A percentile compares a stretch with the other conserved stretches of the same genome.
phyloP scores from a whole-genome alignment of 2,888 invertebrate species.

The Andrena trimmerana region DNA sequence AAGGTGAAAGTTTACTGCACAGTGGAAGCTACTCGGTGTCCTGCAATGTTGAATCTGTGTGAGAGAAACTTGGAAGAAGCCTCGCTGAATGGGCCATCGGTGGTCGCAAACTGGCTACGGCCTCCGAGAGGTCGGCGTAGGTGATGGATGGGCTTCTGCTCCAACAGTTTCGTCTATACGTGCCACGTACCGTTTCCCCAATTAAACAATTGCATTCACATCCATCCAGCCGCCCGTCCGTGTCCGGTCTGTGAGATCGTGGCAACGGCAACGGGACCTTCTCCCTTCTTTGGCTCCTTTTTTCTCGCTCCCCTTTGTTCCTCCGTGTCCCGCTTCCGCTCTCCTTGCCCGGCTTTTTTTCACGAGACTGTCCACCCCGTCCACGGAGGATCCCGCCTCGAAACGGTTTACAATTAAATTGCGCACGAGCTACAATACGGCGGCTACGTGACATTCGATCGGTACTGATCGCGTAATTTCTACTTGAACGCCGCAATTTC shows the following conservation, averaged over 20 bases:
- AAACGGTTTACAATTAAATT: constrained; percentile 55
- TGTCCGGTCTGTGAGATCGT: constrained; percentile 45
- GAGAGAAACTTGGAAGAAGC: constrained; percentile 46
- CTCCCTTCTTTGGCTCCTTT: constrained; percentile 13
- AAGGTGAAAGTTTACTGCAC: background rate
- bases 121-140: constrained; percentile 53
- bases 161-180: constrained; percentile 75
- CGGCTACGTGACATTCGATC: constrained; percentile 67
- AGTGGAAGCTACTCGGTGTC: background rate
- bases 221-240: constrained; percentile 75
- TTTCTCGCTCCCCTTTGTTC: constrained; percentile 11
- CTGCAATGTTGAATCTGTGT: constrained; percentile 30
- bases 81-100: constrained; percentile 29
- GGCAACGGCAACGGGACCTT: constrained; percentile 23
- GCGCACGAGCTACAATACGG: constrained; percentile 50
- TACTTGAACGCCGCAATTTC: constrained; percentile 40
- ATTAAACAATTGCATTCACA: constrained; percentile 84
- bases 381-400: constrained; percentile 18
- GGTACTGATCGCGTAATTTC: constrained; percentile 54
- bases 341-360: constrained; percentile 30
- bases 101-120: constrained; percentile 9
- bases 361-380: constrained; percentile 8
- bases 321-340: constrained; percentile 35
- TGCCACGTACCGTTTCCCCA: constrained; percentile 80
- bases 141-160: constrained; percentile 79